Conservation (phyloP, 2,888 invertebrate genomes). For the Lypha dubia region DNA sequence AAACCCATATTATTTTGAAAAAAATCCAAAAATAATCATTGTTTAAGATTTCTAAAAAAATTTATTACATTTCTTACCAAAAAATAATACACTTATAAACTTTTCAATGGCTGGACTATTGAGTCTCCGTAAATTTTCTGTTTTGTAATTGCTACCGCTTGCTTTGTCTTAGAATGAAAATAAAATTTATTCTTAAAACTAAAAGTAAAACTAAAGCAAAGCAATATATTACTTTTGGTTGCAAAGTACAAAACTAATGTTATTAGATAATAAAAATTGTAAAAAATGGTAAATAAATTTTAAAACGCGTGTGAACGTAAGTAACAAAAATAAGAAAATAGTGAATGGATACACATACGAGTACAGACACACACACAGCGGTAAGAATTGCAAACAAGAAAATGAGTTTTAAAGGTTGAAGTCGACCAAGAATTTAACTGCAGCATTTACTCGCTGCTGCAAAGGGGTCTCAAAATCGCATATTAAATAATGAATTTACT, state of each 20-base stretch:
- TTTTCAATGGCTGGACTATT: not conserved
- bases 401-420: not conserved
- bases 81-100: not conserved
- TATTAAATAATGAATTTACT: no score
- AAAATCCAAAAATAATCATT: not conserved
- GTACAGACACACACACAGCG: not conserved
- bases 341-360: slow-evolving; percentile 47
- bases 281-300: slow-evolving; percentile 58
- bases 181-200: slow-evolving; percentile 45
- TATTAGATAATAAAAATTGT: slow-evolving; percentile 41
- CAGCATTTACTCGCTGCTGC: not conserved
- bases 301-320: slow-evolving; percentile 66
- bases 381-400: not conserved
- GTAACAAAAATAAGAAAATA: slow-evolving; percentile 33
- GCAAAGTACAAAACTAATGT: slow-evolving; percentile 50
- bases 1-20: not conserved
- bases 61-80: slow-evolving; percentile 24
- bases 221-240: not conserved
- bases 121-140: not conserved
- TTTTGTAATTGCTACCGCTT: slow-evolving; percentile 55
- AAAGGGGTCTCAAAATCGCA: not conserved
- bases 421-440: slow-evolving; percentile 9
- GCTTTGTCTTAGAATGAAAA: slow-evolving; percentile 25
- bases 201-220: slow-evolving; percentile 12
- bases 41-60: not conserved